Base-by-base conservation (phyloP, 2,797 vertebrate genomes). In the Nyctibius grandis region DNA sequence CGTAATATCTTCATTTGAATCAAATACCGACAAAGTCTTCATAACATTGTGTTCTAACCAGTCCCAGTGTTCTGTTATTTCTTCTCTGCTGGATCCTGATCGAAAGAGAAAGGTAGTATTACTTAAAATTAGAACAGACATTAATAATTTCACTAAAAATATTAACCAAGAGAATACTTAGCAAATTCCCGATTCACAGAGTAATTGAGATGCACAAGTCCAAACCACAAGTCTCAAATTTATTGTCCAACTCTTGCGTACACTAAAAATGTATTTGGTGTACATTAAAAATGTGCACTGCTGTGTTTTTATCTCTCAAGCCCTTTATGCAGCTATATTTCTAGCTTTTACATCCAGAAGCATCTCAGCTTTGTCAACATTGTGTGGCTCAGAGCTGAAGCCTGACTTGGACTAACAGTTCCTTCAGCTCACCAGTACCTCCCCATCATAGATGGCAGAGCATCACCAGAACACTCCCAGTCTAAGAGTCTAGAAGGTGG, bases 1-100 rank as follows among this genome's bases (percentile, higher is more conserved):
- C 14, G 99, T 99, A 97, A 99, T 99, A 98, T 99, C 99, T 97
- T 99, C 99, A 40, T 98, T 99, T 93, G 99, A 99, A 97, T 99
- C 99, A 93, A 99, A 99, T 31, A 99, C 99, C 54, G 99, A 98
- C 64, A 99, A 98, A 6, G 99, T 99, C 97, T 99, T 98, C 99
- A 99, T 99, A 94, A 99, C 98, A 97, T 99, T 99, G 96, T 98
- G 98, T 96, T 99, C 99, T 95, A 99, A 97, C 99, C 99, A 99
- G 17, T 99, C 98, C 99, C 99, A 99, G 91, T 99, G 99, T 94
- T 99, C 98, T 59, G 97, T 97, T 91, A 99, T 99, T 97, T 99
- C 99, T 95, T 99, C 99, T 97, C 98, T 98, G 96, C 98, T 99
- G 88, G 99, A 98, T 96, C 99, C 99, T 99, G 91, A 94, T 95